Percentiles rank a stretch among this genome's conserved stretches.
Evolutionary conservation across 1,140 invertebrate species (phyloP).

Genomic region (Lasioglossum baleicum): DNA sequence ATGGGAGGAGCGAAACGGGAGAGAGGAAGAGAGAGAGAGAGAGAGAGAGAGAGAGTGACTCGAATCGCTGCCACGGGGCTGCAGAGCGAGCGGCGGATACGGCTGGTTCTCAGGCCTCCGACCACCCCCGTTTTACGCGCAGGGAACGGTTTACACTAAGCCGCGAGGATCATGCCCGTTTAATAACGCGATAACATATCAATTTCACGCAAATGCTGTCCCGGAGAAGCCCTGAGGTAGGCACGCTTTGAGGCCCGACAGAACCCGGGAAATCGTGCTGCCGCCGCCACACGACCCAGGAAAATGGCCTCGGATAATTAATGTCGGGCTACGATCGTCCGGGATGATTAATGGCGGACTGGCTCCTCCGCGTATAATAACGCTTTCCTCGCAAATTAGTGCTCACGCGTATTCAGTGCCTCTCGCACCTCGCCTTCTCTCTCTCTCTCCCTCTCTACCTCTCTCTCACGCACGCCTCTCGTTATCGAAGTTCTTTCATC

Average conservation of each 20-base stretch:
- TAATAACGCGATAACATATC: slow-evolving; percentile 76
- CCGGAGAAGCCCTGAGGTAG: slow-evolving; percentile 60
- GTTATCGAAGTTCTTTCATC: slow-evolving; percentile 55
- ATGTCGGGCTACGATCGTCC: slow-evolving; percentile 71
- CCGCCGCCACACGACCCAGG: slow-evolving; percentile 59
- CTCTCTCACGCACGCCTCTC: slow-evolving; percentile 18
- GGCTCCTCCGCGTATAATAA: slow-evolving; percentile 66
- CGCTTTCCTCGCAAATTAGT: slow-evolving; percentile 72
- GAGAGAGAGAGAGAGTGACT: not conserved
- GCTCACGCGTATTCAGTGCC: slow-evolving; percentile 60
- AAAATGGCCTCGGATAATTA: slow-evolving; percentile 76
- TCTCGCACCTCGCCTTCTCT: slow-evolving; percentile 31
- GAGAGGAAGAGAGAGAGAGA: too few species aligned
- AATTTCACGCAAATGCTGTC: slow-evolving; percentile 71
- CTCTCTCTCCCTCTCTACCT: not conserved
- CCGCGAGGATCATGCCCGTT: slow-evolving; percentile 65
- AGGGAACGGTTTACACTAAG: slow-evolving; percentile 64
- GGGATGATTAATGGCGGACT: slow-evolving; percentile 69
- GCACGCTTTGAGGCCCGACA: slow-evolving; percentile 57
- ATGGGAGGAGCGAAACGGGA: not conserved
- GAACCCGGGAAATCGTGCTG: slow-evolving; percentile 60
- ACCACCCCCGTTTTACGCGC: slow-evolving; percentile 49
- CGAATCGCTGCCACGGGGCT: not conserved
- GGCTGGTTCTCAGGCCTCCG: slow-evolving; percentile 43
- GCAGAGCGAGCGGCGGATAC: slow-evolving; percentile 28